phyloP scores from a whole-genome alignment of 1,140 invertebrate species.

The Proales similis region DNA sequence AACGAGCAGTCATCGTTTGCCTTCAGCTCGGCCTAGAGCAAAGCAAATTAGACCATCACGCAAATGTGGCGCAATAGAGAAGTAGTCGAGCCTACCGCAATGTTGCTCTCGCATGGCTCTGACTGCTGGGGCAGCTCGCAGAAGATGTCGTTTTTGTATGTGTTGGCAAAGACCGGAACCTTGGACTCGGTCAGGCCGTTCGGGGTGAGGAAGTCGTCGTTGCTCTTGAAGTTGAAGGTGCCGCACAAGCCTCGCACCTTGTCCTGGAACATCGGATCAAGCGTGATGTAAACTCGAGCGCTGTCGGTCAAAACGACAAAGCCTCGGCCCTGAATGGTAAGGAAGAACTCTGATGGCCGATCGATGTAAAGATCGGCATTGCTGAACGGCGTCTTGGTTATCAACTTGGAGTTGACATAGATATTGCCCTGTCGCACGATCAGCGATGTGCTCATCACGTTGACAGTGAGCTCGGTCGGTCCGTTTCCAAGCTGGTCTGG shows the following conservation, averaged over 20 bases:
- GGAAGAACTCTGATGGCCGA: constrained; percentile 25
- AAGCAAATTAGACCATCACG: background rate
- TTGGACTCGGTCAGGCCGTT: constrained; percentile 70
- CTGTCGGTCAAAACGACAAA: constrained; percentile 39
- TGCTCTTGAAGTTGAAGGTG: constrained; percentile 74
- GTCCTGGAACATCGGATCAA: constrained; percentile 64
- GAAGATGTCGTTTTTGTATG: constrained; percentile 72
- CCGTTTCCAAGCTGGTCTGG: background rate
- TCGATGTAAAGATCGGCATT: background rate
- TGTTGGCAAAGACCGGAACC: constrained; percentile 69
- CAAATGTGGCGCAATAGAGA: background rate
- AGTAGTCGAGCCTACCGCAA: constrained; percentile 59
- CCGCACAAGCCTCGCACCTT: constrained; percentile 69
- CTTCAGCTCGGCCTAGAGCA: background rate
- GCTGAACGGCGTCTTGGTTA: constrained; percentile 17
- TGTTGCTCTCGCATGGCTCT: constrained; percentile 58
- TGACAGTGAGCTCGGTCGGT: constrained; percentile 11
- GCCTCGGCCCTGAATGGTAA: constrained; percentile 36
- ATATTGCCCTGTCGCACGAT: constrained; percentile 1
- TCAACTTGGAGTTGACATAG: constrained; percentile 5
- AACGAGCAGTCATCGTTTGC: constrained; percentile 19
- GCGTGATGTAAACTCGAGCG: constrained; percentile 68
- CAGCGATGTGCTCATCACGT: background rate
- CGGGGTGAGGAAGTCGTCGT: constrained; percentile 77
- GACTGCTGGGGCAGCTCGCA: constrained; percentile 61